Percentiles rank a stretch among this genome's conserved stretches.
Evolutionary conservation across 2,113 vertebrate species (phyloP).

Genomic region (Callocephalon fimbriatum): DNA sequence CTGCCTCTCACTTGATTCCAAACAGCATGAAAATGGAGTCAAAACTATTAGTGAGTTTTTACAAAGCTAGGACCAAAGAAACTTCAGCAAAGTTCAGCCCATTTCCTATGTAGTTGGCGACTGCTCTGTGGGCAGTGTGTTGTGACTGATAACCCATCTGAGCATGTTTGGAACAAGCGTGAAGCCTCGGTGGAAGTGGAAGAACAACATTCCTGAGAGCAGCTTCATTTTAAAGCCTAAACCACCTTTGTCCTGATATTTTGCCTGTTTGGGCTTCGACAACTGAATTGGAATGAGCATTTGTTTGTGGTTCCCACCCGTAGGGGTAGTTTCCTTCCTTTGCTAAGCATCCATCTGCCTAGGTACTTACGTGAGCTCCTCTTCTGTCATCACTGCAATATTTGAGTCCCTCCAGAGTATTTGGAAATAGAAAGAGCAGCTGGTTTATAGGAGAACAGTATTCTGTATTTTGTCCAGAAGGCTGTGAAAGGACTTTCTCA

Average conservation of each 20-base stretch:
- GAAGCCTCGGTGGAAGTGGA: neutral
- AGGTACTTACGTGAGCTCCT: neutral
- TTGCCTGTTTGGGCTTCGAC: neutral
- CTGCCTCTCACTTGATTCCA: neutral
- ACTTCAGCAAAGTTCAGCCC: neutral
- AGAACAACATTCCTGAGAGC: conserved; percentile 36
- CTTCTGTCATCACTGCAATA: neutral
- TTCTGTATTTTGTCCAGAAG: neutral
- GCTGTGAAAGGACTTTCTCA: neutral
- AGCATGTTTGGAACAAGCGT: neutral
- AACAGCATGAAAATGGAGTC: neutral
- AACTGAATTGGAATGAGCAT: neutral
- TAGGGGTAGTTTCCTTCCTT: neutral
- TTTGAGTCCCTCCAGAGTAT: neutral
- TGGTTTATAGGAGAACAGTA: neutral
- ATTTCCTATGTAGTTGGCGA: accelerated
- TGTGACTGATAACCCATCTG: neutral
- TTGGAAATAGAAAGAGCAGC: conserved; percentile 26
- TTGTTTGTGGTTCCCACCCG: neutral
- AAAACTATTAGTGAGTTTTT: neutral
- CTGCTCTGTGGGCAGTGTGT: neutral
- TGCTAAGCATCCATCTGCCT: neutral
- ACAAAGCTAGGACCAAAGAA: neutral
- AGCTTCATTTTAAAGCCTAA: neutral
- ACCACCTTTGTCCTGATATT: neutral